These are phyloP conservation scores for Ispidina picta DNA, from an alignment of 2,797 vertebrate species.

Conservation along the genomic window DNA sequence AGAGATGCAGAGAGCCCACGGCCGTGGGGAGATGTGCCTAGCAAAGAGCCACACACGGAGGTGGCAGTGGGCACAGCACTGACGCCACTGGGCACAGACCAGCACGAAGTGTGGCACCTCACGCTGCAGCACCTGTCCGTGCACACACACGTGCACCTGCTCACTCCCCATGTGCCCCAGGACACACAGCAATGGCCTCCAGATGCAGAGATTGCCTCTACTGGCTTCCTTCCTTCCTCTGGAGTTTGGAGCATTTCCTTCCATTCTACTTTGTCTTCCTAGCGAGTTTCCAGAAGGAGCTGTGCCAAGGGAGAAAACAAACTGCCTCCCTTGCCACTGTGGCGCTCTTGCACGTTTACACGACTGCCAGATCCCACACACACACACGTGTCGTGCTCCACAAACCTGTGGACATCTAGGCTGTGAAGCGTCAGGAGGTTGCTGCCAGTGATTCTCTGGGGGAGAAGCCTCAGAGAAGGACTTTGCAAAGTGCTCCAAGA, in stretches of 20 bases:
- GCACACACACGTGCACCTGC: not conserved
- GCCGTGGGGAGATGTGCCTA: not conserved
- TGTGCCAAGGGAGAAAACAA: not conserved
- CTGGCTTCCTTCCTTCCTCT: not conserved
- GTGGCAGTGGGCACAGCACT: not conserved
- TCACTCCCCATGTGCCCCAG: not conserved
- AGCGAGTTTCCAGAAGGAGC: not conserved
- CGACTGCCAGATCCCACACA: not conserved
- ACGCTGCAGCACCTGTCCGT: not conserved
- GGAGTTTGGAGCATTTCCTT: not conserved
- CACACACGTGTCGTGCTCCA: not conserved
- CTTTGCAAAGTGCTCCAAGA: not conserved
- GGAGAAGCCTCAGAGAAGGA: not conserved
- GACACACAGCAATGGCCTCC: not conserved
- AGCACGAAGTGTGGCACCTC: not conserved
- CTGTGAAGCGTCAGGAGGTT: not conserved
- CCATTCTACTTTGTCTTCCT: not conserved
- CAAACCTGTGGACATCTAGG: not conserved
- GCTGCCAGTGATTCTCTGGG: not conserved
- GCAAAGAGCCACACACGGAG: not conserved
- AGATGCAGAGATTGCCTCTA: not conserved
- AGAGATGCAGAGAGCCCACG: not conserved
- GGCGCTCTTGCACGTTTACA: not conserved
- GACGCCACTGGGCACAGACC: accelerated
- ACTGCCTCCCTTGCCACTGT: not conserved